Conservation (phyloP, 2,797 vertebrate genomes). For the Sebastolobus altivelis region DNA sequence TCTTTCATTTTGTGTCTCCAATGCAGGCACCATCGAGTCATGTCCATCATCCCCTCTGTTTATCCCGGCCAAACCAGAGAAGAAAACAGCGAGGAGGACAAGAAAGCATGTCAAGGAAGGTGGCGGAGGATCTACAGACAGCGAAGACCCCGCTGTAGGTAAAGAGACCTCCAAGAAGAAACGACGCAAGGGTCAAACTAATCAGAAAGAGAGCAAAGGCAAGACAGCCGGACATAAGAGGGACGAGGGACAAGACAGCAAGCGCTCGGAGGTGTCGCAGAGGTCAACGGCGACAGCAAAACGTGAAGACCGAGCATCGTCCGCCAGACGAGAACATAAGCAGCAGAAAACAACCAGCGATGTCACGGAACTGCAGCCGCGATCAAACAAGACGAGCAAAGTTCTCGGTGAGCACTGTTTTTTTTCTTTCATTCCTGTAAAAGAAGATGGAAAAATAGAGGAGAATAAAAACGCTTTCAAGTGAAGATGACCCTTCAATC, state of each 20-base stretch:
- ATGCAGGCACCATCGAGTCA: constrained; percentile 67
- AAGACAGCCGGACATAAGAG: constrained; percentile 40
- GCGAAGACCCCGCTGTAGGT: constrained; percentile 64
- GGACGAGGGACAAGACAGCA: constrained; percentile 32
- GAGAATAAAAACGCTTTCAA: constrained; percentile 23
- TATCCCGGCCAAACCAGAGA: constrained; percentile 77
- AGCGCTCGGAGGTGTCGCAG: constrained; percentile 33
- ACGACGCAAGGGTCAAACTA: constrained; percentile 61
- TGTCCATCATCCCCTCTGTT: constrained; percentile 84
- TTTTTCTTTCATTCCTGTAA: constrained; percentile 20
- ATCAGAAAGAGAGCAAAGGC: constrained; percentile 58
- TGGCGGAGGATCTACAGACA: constrained; percentile 75
- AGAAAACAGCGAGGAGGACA: constrained; percentile 57
- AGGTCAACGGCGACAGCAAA: constrained; percentile 38
- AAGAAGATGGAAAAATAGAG: constrained; percentile 29
- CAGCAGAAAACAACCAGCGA: constrained; percentile 20
- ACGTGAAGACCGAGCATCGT: constrained; percentile 19
- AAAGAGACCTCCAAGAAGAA: constrained; percentile 73
- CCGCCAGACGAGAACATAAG: constrained; percentile 24
- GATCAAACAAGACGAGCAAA: constrained; percentile 46
- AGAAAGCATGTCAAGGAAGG: constrained; percentile 67
- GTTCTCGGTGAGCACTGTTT: constrained; percentile 68
- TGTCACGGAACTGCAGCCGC: constrained; percentile 11
- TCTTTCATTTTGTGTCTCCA: constrained; percentile 39
- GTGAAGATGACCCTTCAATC: constrained; percentile 43